Percentiles rank a stretch among this genome's conserved stretches.
Evolutionary conservation across 2,888 invertebrate genomes (phyloP).

Genomic region (Tricholauxania praeusta): DNA sequence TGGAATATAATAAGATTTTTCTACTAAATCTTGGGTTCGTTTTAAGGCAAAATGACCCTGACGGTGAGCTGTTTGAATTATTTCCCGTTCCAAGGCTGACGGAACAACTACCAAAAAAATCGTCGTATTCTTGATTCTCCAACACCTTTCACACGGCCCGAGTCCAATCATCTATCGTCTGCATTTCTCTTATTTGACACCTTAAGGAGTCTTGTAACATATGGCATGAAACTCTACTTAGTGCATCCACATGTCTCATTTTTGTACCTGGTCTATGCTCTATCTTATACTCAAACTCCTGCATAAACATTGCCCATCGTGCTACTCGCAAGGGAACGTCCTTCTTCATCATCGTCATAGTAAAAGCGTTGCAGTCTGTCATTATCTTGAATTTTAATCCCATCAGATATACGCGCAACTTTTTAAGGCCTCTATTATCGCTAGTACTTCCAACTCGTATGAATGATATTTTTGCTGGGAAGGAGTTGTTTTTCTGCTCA

Average conservation of each 20-base stretch:
- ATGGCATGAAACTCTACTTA: constrained; percentile 17
- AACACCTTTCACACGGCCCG: constrained; percentile 27
- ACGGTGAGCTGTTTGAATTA: constrained; percentile 58
- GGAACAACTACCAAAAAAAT: constrained; percentile 55
- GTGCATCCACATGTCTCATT: constrained; percentile 38
- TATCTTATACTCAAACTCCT: constrained; percentile 31
- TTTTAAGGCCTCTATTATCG: constrained; percentile 47
- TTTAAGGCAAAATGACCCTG: constrained; percentile 54
- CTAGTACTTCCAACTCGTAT: constrained; percentile 49
- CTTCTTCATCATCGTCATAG: constrained; percentile 40
- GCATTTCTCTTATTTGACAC: constrained; percentile 25
- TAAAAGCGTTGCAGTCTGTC: constrained; percentile 56
- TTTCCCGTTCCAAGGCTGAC: constrained; percentile 53
- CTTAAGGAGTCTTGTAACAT: constrained; percentile 13
- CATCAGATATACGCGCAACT: constrained; percentile 43
- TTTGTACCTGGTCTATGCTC: constrained; percentile 31
- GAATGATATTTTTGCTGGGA: constrained; percentile 46
- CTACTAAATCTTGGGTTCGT: constrained; percentile 8
- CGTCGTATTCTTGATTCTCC: constrained; percentile 16
- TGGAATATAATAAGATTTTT: constrained; percentile 13
- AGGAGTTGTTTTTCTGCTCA: constrained; percentile 44
- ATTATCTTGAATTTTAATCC: constrained; percentile 36
- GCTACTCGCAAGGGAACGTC: constrained; percentile 40
- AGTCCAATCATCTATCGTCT: constrained; percentile 15
- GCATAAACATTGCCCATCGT: constrained; percentile 35